Conservation (phyloP, 2,113 vertebrate species). For the Oriolus oriolus region DNA sequence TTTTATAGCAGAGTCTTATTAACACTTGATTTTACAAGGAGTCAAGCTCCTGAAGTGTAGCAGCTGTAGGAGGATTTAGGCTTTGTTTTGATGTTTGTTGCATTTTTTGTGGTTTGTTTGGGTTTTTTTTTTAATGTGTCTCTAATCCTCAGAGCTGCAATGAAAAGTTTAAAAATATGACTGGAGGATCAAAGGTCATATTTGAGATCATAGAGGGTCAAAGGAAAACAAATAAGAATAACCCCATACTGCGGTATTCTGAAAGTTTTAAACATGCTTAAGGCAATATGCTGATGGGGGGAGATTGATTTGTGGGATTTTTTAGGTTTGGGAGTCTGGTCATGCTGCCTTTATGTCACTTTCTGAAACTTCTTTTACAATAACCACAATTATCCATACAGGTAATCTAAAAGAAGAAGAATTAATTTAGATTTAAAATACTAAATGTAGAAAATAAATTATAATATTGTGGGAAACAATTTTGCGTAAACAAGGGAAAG, state of each 20-base stretch:
- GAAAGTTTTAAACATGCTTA: not conserved
- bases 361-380: not conserved
- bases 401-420: not conserved
- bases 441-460: not conserved
- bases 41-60: not conserved
- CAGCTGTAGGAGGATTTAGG: not conserved
- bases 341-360: not conserved
- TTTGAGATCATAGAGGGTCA: not conserved
- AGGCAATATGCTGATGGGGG: not conserved
- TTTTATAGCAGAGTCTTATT: not conserved
- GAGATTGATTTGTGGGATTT: not conserved
- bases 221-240: not conserved
- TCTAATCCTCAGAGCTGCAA: not conserved
- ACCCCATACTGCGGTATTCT: not conserved
- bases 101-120: not conserved
- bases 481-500: not conserved
- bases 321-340: not conserved
- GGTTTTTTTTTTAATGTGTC: not conserved
- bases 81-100: not conserved
- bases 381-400: not conserved
- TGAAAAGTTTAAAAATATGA: constrained; percentile 8
- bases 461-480: not conserved
- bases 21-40: not conserved
- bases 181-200: not conserved
- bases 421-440: not conserved